Evolutionary conservation across 2,888 invertebrate genomes (phyloP), one percentile per base, ranked within the genome.

Genomic region (Flabesymbios commensalis): DNA sequence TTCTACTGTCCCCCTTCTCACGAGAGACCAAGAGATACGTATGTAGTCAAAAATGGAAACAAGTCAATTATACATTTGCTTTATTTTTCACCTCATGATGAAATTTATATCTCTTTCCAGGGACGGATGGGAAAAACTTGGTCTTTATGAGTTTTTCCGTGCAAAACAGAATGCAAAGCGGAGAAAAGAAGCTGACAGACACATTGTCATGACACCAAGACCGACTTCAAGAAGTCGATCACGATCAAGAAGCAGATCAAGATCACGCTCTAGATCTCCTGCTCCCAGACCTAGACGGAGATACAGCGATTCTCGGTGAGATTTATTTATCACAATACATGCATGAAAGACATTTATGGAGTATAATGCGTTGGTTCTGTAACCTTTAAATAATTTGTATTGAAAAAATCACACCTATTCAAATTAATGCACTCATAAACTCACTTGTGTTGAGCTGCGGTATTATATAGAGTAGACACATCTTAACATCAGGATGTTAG

Each of bases 101-200:
- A 45, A 45, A 19, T 17, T 17, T 1, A 4, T 36, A n/a, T 10
- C 10, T n/a, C 39, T 36, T 76, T 80, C 41, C 75, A 86, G 86
- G 83, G 97, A 98, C 83, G 98, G 98, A 32, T 99, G 98, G 98
- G 99, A 99, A 83, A 94, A 94, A 83, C 86, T 97, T 77, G 97
- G 95, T 66, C 86, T 99, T 58, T 96, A 95, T 83, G 98, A 99
- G 84, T 99, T 95, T 85, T 97, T 94, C 84, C 94, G 94, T 84
- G 93, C 94, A 4, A 99, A 98, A 84, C 92, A 94, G 82, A 88
- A 89, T 63, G 94, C 95, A 1, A 93, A 92, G 78, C 88, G 90
- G 77, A 94, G 93, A 79, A 92, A 93, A 75, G 70, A 73, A 64
- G 65, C 66, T 17, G 64, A 64, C 55, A 53, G 57, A 61, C 45